Conservation (phyloP, 2,888 invertebrate species). For the Dasysyrphus albostriatus region DNA sequence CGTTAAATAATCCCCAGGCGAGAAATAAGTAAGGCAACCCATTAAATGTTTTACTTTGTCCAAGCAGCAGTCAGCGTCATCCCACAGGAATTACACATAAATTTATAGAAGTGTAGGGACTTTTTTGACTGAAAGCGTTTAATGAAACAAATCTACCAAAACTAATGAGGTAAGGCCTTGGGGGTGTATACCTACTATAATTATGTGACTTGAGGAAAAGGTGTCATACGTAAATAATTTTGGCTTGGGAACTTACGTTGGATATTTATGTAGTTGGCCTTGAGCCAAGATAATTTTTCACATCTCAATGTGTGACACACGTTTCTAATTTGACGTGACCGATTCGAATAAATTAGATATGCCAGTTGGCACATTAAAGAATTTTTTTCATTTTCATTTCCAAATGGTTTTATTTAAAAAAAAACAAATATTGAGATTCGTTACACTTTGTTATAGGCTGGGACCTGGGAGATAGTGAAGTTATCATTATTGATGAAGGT, state of each 20-base stretch:
- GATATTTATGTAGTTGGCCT: constrained; percentile 27
- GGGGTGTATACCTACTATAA: not conserved
- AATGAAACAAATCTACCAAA: constrained; percentile 46
- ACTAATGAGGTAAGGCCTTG: constrained; percentile 37
- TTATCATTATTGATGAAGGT: not conserved
- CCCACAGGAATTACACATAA: constrained; percentile 9
- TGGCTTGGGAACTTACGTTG: not conserved
- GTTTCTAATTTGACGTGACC: constrained; percentile 77
- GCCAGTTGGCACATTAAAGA: constrained; percentile 67
- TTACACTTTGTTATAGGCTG: not conserved
- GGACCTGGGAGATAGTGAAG: not conserved
- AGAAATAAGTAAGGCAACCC: not conserved
- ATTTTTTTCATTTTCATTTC: constrained; percentile 30
- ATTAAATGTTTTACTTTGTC: constrained; percentile 23
- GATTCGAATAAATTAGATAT: constrained; percentile 77
- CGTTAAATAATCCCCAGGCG: constrained; percentile 51
- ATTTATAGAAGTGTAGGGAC: not conserved
- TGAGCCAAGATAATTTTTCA: constrained; percentile 64
- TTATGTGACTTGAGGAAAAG: constrained; percentile 18
- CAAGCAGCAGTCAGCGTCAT: not conserved
- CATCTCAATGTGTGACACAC: constrained; percentile 64
- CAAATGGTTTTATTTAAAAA: constrained; percentile 21
- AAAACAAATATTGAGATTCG: constrained; percentile 15
- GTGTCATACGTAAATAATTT: constrained; percentile 30
- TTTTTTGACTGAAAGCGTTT: constrained; percentile 21